Percentiles rank a stretch among this genome's conserved stretches.
These are phyloP conservation scores for Ctena decussata DNA, from an alignment of 2,888 invertebrate genomes.

Conservation along the genomic window DNA sequence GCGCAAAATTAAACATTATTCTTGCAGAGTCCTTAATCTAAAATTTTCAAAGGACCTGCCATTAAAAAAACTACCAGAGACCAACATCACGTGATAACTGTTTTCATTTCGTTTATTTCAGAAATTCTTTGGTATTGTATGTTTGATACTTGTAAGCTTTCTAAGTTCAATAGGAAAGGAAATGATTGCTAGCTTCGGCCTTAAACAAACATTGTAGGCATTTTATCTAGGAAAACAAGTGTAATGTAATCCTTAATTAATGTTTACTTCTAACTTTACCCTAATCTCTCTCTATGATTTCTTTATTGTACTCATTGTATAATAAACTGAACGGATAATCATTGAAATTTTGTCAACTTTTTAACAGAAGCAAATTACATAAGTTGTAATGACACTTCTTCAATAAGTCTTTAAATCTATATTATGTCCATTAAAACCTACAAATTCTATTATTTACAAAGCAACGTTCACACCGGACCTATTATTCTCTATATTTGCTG, in stretches of 20 bases:
- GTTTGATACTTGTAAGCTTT: neutral
- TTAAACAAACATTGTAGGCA: neutral
- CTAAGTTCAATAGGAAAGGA: neutral
- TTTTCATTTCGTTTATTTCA: too few relatives aligned
- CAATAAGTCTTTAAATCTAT: conserved; percentile 21
- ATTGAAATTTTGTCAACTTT: neutral
- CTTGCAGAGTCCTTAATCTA: too few relatives aligned
- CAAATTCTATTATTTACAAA: conserved; percentile 24
- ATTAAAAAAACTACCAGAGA: too few relatives aligned
- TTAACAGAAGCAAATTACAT: neutral
- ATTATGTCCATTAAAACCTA: neutral
- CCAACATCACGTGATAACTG: too few relatives aligned
- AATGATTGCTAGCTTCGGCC: neutral
- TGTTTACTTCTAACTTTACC: conserved; percentile 2
- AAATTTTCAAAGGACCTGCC: too few relatives aligned
- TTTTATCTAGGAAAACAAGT: neutral
- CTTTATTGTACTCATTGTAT: neutral
- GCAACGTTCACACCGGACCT: neutral
- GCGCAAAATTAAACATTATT: too few relatives aligned
- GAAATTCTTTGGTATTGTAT: too few relatives aligned
- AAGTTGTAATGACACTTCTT: neutral
- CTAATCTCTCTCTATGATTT: neutral
- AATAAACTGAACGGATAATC: conserved; percentile 1
- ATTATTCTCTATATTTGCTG: conserved; percentile 42
- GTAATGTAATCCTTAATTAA: conserved; percentile 2